Percentiles rank a stretch among this genome's conserved stretches.
Evolutionary conservation across 2,113 vertebrate species (phyloP).

Genomic region (Channa argus): DNA sequence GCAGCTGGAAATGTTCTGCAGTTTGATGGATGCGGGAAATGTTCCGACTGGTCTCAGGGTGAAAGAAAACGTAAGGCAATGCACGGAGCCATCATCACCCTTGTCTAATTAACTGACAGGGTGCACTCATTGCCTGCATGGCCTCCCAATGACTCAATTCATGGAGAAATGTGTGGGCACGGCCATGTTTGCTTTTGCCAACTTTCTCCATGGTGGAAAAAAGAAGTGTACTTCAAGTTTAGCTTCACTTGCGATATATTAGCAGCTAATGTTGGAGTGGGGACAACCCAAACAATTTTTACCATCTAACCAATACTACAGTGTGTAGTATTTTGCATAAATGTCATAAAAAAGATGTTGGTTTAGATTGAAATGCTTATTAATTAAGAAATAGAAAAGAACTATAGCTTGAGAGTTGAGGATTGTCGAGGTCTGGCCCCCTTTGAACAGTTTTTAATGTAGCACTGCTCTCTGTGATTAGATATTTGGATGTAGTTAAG

Average conservation of each 20-base stretch:
- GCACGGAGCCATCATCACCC: slow-evolving; percentile 64
- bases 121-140: slow-evolving; percentile 47
- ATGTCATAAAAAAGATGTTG: neutral
- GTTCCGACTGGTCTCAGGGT: slow-evolving; percentile 55
- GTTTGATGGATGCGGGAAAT: slow-evolving; percentile 70
- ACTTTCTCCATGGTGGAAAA: slow-evolving; percentile 6
- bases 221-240: slow-evolving; percentile 17
- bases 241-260: slow-evolving; percentile 11
- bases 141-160: slow-evolving; percentile 49
- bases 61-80: slow-evolving; percentile 65
- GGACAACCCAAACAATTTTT: neutral
- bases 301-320: neutral
- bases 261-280: slow-evolving; percentile 9
- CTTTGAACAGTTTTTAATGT: neutral
- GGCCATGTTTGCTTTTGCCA: slow-evolving; percentile 38
- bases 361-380: neutral
- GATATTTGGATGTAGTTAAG: neutral
- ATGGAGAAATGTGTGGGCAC: slow-evolving; percentile 25
- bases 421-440: neutral
- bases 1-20: slow-evolving; percentile 46
- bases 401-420: neutral
- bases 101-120: slow-evolving; percentile 74
- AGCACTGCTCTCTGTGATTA: neutral
- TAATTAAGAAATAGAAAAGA: neutral
- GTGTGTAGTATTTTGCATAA: neutral